These are phyloP conservation scores for Leptodactylus fallax DNA, from an alignment of 2,797 vertebrate species.

Conservation along the genomic window DNA sequence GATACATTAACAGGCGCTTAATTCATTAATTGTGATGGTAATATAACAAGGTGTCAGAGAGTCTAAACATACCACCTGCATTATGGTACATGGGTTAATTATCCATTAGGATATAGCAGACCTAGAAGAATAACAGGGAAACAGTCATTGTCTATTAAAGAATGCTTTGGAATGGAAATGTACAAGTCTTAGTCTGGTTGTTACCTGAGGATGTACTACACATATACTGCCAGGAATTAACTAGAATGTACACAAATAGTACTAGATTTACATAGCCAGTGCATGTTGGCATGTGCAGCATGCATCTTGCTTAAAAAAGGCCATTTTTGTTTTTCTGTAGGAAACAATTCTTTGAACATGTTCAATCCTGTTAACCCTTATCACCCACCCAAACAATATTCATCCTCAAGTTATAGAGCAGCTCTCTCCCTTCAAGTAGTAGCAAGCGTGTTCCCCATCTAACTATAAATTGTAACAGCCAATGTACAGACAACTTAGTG, in stretches of 20 bases:
- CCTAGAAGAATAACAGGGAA: constrained; percentile 1
- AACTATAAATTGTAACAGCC: not conserved
- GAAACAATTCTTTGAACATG: too few relatives aligned
- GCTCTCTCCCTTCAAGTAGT: not conserved
- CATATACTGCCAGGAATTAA: too few relatives aligned
- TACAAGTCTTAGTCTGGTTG: not conserved
- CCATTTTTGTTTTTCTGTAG: too few relatives aligned
- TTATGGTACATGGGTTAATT: not conserved
- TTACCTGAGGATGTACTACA: not conserved
- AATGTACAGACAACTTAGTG: not conserved
- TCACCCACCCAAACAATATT: too few relatives aligned
- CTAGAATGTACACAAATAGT: not conserved
- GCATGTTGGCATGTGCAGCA: not conserved
- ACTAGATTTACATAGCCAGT: not conserved
- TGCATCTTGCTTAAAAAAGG: too few relatives aligned
- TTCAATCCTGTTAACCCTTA: too few relatives aligned
- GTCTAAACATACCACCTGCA: constrained; percentile 18
- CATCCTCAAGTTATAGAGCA: not conserved
- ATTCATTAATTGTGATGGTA: constrained; percentile 23
- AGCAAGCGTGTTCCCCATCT: not conserved
- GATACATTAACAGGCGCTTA: not conserved
- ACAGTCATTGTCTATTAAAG: constrained; percentile 15
- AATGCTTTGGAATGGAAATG: constrained; percentile 27
- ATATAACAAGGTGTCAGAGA: not conserved
- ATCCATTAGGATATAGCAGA: not conserved